Base-by-base conservation (phyloP, 2,888 invertebrate species). In the Brachylomia viminalis region DNA sequence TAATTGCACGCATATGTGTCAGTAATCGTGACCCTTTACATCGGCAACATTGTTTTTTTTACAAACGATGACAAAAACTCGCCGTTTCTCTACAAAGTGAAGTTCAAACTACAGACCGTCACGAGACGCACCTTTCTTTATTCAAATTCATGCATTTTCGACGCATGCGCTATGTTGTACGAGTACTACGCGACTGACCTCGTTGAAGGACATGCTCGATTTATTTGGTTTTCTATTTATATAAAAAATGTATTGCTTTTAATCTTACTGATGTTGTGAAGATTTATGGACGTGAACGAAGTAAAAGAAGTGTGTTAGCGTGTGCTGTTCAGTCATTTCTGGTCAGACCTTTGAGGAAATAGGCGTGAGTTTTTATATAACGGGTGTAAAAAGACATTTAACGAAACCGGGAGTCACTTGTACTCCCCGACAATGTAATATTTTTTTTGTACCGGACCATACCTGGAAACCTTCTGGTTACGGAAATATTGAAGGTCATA, bases 101-200 rank as follows among this genome's bases (percentile, higher is more conserved):
- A 1, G n/a, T 42, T 62, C 5, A 38, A n/a, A 62, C 17, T 45
- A 42, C 42, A 27, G 11, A 42, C 27, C 6, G n/a, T 42, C 17
- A 27, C n/a, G 0, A 27, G 4, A 45, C 27, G 45, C 10, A 23
- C 30, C n/a, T 30, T 47, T 58, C n/a, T 56, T 38, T 54, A 8
- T n/a, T n/a, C n/a, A 54, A 61, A 38, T 78, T 79, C 72, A 71
- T 49, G 11, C 15, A n/a, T 49, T 27, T n/a, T 13, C 11, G 8
- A n/a, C 77, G 77, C 79, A 77, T 79, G 79, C 77, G 71, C 61
- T 38, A 11, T 62, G 11, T 20, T 27, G 3, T 4, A 42, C 30
- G 20, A 54, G 30, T 79, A 79, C 70, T 77, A 77, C 58, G 65
- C 27, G 56, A 42, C 1, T 79, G 61, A 70, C 61, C 79, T 69